Percentiles rank a stretch among this genome's conserved stretches.
Evolutionary conservation across 2,797 vertebrate genomes (phyloP).

Genomic region (Philypnodon macrostomus): DNA sequence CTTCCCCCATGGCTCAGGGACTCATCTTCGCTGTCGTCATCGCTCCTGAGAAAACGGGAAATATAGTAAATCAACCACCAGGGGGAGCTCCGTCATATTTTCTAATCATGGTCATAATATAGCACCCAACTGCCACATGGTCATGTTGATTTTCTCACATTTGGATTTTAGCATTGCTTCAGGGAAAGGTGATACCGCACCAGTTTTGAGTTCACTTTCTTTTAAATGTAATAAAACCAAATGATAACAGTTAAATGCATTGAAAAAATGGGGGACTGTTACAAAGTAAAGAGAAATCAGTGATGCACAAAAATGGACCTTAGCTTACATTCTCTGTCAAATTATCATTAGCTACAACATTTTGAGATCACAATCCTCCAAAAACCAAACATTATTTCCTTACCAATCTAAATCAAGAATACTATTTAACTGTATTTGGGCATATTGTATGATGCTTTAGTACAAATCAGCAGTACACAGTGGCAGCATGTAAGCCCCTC

Average conservation of each 20-base stretch:
- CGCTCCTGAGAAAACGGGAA: constrained; percentile 77
- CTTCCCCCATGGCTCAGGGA: constrained; percentile 85
- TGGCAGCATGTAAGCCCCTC: constrained; percentile 33
- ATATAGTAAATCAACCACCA: constrained; percentile 35
- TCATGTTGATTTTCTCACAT: constrained; percentile 33
- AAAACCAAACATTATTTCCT: not conserved
- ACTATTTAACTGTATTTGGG: not conserved
- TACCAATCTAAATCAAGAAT: constrained; percentile 2
- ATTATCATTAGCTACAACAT: constrained; percentile 11
- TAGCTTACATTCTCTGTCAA: not conserved
- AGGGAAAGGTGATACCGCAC: constrained; percentile 3
- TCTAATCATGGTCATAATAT: constrained; percentile 18
- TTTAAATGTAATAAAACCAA: constrained; percentile 14
- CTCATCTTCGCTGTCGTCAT: constrained; percentile 91
- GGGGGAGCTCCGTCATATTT: constrained; percentile 50
- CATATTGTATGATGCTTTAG: constrained; percentile 12
- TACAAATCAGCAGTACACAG: constrained; percentile 25
- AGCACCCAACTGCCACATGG: constrained; percentile 28
- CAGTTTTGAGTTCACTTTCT: constrained; percentile 13
- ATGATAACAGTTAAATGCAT: not conserved
- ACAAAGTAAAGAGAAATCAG: no score
- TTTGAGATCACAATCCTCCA: no score
- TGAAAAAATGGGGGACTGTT: no score
- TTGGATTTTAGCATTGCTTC: constrained; percentile 25
- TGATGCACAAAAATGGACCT: no score